Base-by-base conservation (phyloP, 2,888 invertebrate species). In the Calameuta pallipes region DNA sequence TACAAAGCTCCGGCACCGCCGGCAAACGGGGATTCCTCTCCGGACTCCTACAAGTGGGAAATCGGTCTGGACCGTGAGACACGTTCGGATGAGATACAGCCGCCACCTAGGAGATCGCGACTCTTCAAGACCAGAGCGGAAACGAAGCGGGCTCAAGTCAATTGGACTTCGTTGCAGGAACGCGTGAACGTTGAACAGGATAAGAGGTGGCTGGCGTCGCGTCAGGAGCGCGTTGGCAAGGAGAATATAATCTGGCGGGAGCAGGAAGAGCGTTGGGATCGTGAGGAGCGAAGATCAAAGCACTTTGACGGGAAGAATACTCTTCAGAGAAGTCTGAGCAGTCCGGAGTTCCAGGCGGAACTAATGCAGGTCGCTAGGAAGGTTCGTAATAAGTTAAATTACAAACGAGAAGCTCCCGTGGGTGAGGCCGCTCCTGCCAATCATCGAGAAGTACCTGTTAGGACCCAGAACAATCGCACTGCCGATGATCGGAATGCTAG, bases 121-220 rank as follows among this genome's bases (percentile, higher is more conserved):
- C 93, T 96, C 68, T 96, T 96, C 90, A 96, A 95, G 92, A 96
- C 95, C 75, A 94, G 95, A 89, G 95, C 95, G 75, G 95, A 96
- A 92, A 94, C 95, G 80, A 95, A 94, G 91, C 94, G 94, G 87
- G 86, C 87, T 3, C 88, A 85, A 79, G 83, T 83, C 81, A 89
- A 85, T 73, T 88, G 86, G 89, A 85, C 78, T 11, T 77, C 84
- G 74, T 33, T 30, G 80, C 56, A 82, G 85, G 71, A 82, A 79
- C 76, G 84, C 84, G 41, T 76, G 85, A 75, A 80, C 83, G 73
- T 83, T 83, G 80, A 75, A 81, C 11, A 82, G 80, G 74, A 84
- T 82, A 73, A 83, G 82, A 77, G 80, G 82, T 36, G 78, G 80
- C 30, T 75, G 74, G 30, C 82, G 83, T 82, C 80, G 79, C 15